A percentile compares a stretch with the other conserved stretches of the same genome.
phyloP scores from a whole-genome alignment of 2,797 vertebrate genomes.

The Sternarchorhynchus goeldii region DNA sequence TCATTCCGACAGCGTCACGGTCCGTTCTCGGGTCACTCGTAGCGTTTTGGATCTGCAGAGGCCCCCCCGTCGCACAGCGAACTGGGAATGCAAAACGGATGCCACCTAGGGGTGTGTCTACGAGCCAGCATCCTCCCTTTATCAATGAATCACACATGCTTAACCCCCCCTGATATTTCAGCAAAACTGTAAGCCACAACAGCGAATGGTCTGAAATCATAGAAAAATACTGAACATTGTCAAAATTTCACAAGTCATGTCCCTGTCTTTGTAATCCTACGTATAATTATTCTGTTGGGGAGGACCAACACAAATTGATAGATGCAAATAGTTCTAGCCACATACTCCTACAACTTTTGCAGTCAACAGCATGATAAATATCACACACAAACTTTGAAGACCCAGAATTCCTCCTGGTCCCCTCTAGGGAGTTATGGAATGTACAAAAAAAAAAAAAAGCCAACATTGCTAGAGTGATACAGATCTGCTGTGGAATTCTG shows the following conservation, averaged over 20 bases:
- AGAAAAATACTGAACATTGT: no score
- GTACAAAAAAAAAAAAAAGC: slow-evolving; percentile 8
- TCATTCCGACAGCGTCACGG: not conserved
- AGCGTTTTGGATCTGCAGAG: no score
- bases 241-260: no score
- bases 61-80: no score
- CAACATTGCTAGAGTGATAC: slow-evolving; percentile 9
- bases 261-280: no score
- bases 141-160: not conserved
- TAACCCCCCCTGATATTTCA: not conserved
- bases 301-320: no score
- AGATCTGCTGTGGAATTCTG: slow-evolving; percentile 22
- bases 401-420: not conserved
- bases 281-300: no score
- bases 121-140: not conserved
- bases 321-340: no score
- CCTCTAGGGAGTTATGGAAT: slow-evolving; percentile 33
- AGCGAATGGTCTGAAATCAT: not conserved
- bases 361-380: no score
- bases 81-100: slow-evolving; percentile 11
- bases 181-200: not conserved
- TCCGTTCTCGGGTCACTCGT: no score
- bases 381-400: not conserved
- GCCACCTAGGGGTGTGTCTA: slow-evolving; percentile 31
- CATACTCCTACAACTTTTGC: not conserved